A percentile compares a stretch with the other conserved stretches of the same genome.
Conservation (phyloP, 2,888 invertebrate species). For the Melipona beecheii region DNA sequence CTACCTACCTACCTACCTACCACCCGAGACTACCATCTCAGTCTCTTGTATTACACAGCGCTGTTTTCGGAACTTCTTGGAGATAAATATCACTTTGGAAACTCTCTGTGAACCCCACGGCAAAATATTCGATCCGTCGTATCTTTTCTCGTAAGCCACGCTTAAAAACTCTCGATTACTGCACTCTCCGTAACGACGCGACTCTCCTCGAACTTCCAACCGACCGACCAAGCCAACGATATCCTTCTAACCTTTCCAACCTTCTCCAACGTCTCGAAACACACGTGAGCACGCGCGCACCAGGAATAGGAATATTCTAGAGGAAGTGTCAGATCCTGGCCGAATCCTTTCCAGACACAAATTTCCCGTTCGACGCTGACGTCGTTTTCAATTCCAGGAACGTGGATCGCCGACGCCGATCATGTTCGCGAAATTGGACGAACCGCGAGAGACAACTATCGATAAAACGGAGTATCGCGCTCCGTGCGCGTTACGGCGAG, state of each 20-base stretch:
- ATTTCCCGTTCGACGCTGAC: constrained; percentile 33
- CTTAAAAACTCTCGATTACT: too few relatives aligned
- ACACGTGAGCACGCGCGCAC: too few relatives aligned
- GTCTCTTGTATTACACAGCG: too few relatives aligned
- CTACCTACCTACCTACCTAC: too few relatives aligned
- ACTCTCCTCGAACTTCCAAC: not conserved
- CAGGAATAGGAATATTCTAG: not conserved
- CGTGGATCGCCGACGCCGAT: constrained; percentile 19
- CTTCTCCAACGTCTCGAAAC: not conserved
- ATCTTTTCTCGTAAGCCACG: too few relatives aligned
- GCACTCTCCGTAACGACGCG: not conserved
- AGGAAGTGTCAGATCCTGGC: not conserved
- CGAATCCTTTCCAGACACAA: not conserved
- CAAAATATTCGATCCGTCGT: too few relatives aligned
- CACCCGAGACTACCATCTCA: too few relatives aligned
- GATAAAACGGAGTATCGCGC: constrained; percentile 36
- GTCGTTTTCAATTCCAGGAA: constrained; percentile 25
- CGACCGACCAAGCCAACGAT: too few relatives aligned
- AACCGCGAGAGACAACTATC: constrained; percentile 23
- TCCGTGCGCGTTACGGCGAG: not conserved
- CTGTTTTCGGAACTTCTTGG: too few relatives aligned
- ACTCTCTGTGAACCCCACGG: too few relatives aligned
- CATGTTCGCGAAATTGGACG: constrained; percentile 31
- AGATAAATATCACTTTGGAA: too few relatives aligned
- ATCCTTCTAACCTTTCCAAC: not conserved